Evolutionary conservation across 2,888 invertebrate species (phyloP).

Genomic region (Synanthedon andrenaeformis): DNA sequence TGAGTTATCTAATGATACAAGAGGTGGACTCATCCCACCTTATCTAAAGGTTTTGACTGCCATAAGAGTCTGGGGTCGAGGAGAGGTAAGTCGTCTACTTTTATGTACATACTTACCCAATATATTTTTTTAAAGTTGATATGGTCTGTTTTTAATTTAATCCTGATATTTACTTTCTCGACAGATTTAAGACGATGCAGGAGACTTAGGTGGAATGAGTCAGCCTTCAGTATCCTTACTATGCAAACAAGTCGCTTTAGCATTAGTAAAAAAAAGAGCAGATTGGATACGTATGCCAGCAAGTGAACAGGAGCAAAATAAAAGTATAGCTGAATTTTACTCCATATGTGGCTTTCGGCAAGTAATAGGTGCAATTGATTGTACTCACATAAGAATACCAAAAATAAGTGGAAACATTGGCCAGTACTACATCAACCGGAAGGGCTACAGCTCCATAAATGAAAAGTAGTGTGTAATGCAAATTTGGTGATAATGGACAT

Average conservation of each 20-base stretch:
- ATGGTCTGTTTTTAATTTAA: neutral
- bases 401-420: slow-evolving; percentile 6
- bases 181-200: slow-evolving; percentile 5
- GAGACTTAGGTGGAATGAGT: slow-evolving; percentile 2
- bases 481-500: slow-evolving; percentile 4
- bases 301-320: neutral
- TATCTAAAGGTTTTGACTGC: slow-evolving; percentile 1
- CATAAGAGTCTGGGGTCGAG: neutral
- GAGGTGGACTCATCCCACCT: neutral
- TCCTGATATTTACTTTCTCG: neutral
- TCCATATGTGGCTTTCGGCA: slow-evolving; percentile 1
- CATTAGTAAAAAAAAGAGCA: neutral
- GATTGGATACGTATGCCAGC: slow-evolving; percentile 1
- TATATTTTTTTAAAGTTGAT: no score
- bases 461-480: slow-evolving; percentile 7
- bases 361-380: slow-evolving; percentile 6
- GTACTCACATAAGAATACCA: slow-evolving; percentile 9
- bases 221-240: neutral
- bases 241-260: neutral
- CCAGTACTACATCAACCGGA: slow-evolving; percentile 8
- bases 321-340: neutral
- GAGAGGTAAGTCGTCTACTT: neutral
- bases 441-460: slow-evolving; percentile 8
- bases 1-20: neutral
- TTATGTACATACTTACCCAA: neutral